Evolutionary conservation across 2,797 vertebrate genomes (phyloP).

Genomic region (Dallia pectoralis): DNA sequence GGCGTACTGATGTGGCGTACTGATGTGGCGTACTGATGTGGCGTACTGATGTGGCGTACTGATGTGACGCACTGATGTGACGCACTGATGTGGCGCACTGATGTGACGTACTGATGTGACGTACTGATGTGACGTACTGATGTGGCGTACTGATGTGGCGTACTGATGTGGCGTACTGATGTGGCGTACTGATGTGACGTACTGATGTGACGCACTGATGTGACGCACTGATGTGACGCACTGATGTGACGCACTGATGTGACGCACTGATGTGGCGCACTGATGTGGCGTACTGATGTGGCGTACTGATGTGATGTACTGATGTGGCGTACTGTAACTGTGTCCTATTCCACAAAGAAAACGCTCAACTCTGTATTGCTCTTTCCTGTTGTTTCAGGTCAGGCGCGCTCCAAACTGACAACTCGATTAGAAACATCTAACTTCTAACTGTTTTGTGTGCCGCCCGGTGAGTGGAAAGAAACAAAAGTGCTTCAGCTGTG

Average conservation of each 20-base stretch:
- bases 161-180: conserved; percentile 65
- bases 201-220: conserved; percentile 64
- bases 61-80: too few relatives aligned
- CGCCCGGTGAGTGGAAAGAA: not conserved
- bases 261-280: too few relatives aligned
- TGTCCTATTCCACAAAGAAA: conserved; percentile 64
- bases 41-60: conserved; percentile 65
- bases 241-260: conserved; percentile 65
- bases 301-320: conserved; percentile 62
- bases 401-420: conserved; percentile 32
- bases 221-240: conserved; percentile 62
- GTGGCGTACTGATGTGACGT: conserved; percentile 65
- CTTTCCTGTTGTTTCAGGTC: conserved; percentile 37
- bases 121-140: conserved; percentile 62
- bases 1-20: conserved; percentile 62
- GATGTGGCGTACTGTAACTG: conserved; percentile 60
- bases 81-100: conserved; percentile 64
- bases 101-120: conserved; percentile 68
- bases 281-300: conserved; percentile 65
- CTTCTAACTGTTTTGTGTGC: conserved; percentile 29
- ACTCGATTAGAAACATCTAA: conserved; percentile 41
- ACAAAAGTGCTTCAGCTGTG: not conserved
- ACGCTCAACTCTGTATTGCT: conserved; percentile 36
- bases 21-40: conserved; percentile 64
- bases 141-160: conserved; percentile 64